Base-by-base conservation (phyloP, 2,888 invertebrate genomes). In the Mimumesa dahlbomi region DNA sequence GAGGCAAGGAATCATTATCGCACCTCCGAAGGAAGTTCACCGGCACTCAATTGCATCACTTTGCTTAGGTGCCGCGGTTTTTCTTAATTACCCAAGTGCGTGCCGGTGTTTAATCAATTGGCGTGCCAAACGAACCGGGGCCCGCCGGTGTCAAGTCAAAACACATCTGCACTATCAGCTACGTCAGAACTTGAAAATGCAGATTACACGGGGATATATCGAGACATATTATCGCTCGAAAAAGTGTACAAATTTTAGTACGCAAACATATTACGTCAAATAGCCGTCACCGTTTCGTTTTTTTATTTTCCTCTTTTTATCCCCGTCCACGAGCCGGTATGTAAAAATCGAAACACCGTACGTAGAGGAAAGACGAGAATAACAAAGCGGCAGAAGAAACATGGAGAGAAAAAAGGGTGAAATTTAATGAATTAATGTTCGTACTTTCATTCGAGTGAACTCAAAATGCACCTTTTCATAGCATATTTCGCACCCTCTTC, bases 1-100 rank as follows among this genome's bases (percentile, higher is more conserved):
- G n/a, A n/a, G n/a, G n/a, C n/a, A n/a, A n/a, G n/a, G n/a, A n/a
- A n/a, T n/a, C n/a, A n/a, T n/a, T n/a, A n/a, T n/a, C n/a, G n/a
- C n/a, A n/a, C n/a, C n/a, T n/a, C n/a, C n/a, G n/a, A n/a, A n/a
- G n/a, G n/a, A n/a, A n/a, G n/a, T n/a, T n/a, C n/a, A n/a, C n/a
- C n/a, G n/a, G n/a, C 3, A 21, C 4, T 13, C 53, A n/a, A 19
- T 54, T 40, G 31, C 18, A 22, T 43, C 18, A 34, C 2, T 4
- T 11, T n/a, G n/a, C n/a, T n/a, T 11, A 34, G 22, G 18, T 36
- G 42, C 46, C 16, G 40, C 49, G 36, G 50, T 14, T 21, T 53
- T 54, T 40, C 48, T 50, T 65, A 52, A 65, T 58, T 62, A 43
- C 45, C 45, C 45, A 46, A 31, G 45, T 53, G 40, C 42, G 63